Evolutionary conservation across 2,797 vertebrate genomes (phyloP), one percentile per base, ranked within the genome.

Genomic region (Sebastes steindachneri): DNA sequence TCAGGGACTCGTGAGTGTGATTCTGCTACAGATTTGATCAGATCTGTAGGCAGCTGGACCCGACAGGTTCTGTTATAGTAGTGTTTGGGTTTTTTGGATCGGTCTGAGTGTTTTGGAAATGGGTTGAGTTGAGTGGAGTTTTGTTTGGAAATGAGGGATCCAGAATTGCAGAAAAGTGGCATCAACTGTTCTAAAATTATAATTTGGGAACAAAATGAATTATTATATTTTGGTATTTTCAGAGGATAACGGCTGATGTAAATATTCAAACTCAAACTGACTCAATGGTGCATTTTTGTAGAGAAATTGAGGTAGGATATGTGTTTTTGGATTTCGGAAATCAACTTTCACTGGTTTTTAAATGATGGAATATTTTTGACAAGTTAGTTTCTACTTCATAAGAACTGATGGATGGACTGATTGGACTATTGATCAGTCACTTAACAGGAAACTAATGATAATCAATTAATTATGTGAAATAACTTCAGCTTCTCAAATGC

Each of bases 1-100:
- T 84, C 97, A 96, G 95, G 96, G 95, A 93, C 96, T 95, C 45
- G 97, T 98, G 96, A 99, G 97, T 97, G 74, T 10, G 35, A 62
- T 80, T 84, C 68, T 63, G 66, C 29, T 41, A 10, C 55, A 31
- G 60, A 54, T 78, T 55, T 68, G 62, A 71, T 66, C 28, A 5
- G 57, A 48, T 83, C 57, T 77, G 73, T 65, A 51, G 45, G 65
- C 62, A 29, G 70, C 21, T 9, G 69, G 58, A 85, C 35, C 68
- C 11, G 35, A 60, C 23, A 19, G 29, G 31, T 28, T 62, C 21
- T 65, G 33, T 67, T 4, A 11, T n/a, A 28, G 59, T 17, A 17
- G 23, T 4, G 64, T 41, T 48, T 11, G 11, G 3, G 2, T 37
- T 57, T 35, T 21, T 11, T 14, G 11, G 8, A 19, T 31, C 1